Conservation (phyloP, 2,888 invertebrate genomes). For the Deladenus siricidicola region DNA sequence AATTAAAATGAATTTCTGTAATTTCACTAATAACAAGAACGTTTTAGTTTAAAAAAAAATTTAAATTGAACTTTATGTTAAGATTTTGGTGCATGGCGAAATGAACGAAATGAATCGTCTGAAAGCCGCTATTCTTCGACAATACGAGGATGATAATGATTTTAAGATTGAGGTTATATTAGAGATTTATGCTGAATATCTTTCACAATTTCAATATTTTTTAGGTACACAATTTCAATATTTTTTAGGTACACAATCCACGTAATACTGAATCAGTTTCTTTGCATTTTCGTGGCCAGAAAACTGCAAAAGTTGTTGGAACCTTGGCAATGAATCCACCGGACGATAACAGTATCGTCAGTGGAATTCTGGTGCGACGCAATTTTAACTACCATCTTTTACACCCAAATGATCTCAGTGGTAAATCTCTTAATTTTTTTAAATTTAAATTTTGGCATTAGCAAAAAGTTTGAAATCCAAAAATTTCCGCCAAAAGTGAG, state of each 20-base stretch:
- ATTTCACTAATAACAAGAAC: too few relatives aligned
- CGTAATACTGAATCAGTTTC: slow-evolving; percentile 86
- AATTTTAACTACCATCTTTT: slow-evolving; percentile 96
- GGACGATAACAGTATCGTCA: slow-evolving; percentile 68
- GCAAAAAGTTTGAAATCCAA: too few relatives aligned
- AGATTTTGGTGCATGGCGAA: slow-evolving; percentile 92
- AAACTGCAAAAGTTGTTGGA: slow-evolving; percentile 96
- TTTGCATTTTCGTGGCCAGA: slow-evolving; percentile 89
- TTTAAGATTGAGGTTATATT: slow-evolving; percentile 28
- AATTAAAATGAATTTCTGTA: too few relatives aligned
- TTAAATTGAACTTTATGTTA: slow-evolving; percentile 7
- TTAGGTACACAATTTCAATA: background rate
- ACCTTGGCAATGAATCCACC: slow-evolving; percentile 75
- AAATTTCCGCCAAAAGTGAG: too few relatives aligned
- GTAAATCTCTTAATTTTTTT: too few relatives aligned
- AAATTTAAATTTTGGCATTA: too few relatives aligned
- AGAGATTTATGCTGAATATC: too few relatives aligned
- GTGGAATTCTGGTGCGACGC: slow-evolving; percentile 87
- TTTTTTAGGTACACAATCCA: slow-evolving; percentile 73
- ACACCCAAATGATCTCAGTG: slow-evolving; percentile 67
- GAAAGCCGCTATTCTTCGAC: slow-evolving; percentile 69
- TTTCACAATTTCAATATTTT: background rate
- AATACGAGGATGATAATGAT: slow-evolving; percentile 30
- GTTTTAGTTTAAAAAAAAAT: too few relatives aligned
- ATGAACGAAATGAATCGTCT: slow-evolving; percentile 96